These are phyloP conservation scores for Eufriesea mexicana DNA, from an alignment of 1,140 invertebrate species.

Conservation along the genomic window DNA sequence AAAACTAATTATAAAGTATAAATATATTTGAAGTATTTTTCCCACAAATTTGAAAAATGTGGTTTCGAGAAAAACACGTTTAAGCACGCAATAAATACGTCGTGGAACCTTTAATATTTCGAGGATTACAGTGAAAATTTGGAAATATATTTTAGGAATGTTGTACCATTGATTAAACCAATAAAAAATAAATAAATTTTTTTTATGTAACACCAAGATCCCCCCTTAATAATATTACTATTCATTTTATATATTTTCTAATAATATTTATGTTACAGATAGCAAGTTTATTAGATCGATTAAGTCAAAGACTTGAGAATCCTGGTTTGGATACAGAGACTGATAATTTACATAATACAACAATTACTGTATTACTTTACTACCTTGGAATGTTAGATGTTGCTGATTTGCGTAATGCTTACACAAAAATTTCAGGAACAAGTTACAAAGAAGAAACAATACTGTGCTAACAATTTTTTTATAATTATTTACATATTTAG, in stretches of 20 bases:
- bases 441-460: constrained; percentile 81
- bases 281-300: constrained; percentile 74
- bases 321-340: constrained; percentile 78
- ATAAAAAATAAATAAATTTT: no score
- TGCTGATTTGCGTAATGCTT: constrained; percentile 73
- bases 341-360: constrained; percentile 79
- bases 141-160: no score
- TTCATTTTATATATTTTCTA: neutral
- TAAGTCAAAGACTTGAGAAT: constrained; percentile 79
- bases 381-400: constrained; percentile 76
- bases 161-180: no score
- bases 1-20: no score
- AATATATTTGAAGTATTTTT: no score
- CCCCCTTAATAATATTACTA: neutral
- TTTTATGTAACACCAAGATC: no score
- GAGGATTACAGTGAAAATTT: no score
- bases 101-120: no score
- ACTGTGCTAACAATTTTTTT: constrained; percentile 60
- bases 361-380: constrained; percentile 77
- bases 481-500: neutral
- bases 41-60: no score
- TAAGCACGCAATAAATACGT: no score
- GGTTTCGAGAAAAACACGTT: no score
- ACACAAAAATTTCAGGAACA: constrained; percentile 78
- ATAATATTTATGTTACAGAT: constrained; percentile 69